Conservation (phyloP, 35 echinoderm and acorn worm species). For the Acanthaster planci region DNA sequence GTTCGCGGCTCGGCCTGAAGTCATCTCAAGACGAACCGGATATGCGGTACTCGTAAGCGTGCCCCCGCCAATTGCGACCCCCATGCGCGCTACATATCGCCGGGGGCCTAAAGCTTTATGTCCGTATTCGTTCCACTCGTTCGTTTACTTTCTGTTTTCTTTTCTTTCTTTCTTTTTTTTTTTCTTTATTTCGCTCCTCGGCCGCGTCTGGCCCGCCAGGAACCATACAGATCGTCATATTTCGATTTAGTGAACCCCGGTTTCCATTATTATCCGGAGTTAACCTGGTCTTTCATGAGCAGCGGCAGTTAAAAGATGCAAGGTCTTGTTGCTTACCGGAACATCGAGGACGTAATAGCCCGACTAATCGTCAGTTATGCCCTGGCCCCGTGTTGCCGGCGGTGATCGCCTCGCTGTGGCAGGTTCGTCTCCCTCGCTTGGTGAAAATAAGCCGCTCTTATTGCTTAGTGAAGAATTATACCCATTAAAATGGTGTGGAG, state of each 20-base stretch:
- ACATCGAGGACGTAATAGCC: neutral
- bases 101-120: neutral
- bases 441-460: neutral
- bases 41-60: neutral
- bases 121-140: no score
- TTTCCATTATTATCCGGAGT: no score
- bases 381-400: no score
- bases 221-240: no score
- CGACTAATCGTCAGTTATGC: neutral
- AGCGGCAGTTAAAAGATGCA: neutral
- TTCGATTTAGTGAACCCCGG: no score
- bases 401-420: no score
- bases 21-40: conserved; percentile 4
- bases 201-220: no score
- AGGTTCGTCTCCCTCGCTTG: no score
- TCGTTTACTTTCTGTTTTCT: no score
- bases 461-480: neutral
- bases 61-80: neutral
- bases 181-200: no score
- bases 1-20: neutral
- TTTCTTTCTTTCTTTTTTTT: no score
- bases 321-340: neutral
- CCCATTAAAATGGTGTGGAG: neutral
- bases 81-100: neutral
- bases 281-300: neutral